A percentile compares a stretch with the other conserved stretches of the same genome.
Evolutionary conservation across 2,888 invertebrate species (phyloP).

Genomic region (Dyspetes luteomarginatus): DNA sequence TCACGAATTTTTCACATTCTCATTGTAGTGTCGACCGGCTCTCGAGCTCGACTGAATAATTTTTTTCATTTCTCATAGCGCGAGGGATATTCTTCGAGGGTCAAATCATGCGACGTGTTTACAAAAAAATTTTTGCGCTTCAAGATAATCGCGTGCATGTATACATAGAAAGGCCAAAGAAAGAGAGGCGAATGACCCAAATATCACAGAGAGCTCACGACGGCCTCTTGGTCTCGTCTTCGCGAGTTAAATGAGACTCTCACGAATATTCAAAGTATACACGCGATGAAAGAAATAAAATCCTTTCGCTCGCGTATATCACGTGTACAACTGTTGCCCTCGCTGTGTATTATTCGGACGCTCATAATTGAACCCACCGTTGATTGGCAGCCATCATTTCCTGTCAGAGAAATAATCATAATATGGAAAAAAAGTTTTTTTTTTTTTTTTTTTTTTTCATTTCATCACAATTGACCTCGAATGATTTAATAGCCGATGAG

Average conservation of each 20-base stretch:
- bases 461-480: conserved; percentile 41
- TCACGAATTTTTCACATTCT: too few species aligned
- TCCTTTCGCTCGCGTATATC: conserved; percentile 15
- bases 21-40: neutral
- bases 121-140: conserved; percentile 1
- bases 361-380: conserved; percentile 32
- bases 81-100: too few species aligned
- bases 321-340: conserved; percentile 11
- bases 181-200: conserved; percentile 61
- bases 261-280: neutral
- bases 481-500: conserved; percentile 17
- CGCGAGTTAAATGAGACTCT: neutral
- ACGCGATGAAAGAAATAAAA: neutral
- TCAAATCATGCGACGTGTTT: neutral
- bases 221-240: neutral
- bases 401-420: conserved; percentile 25
- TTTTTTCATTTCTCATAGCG: neutral
- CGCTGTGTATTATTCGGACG: neutral
- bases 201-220: conserved; percentile 44
- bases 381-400: conserved; percentile 38
- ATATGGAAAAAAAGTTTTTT: neutral
- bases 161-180: conserved; percentile 1
- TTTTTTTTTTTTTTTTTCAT: neutral
- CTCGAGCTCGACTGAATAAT: neutral
- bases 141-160: neutral